Conservation (phyloP, 2,888 invertebrate genomes). For the Mayetiola destructor region DNA sequence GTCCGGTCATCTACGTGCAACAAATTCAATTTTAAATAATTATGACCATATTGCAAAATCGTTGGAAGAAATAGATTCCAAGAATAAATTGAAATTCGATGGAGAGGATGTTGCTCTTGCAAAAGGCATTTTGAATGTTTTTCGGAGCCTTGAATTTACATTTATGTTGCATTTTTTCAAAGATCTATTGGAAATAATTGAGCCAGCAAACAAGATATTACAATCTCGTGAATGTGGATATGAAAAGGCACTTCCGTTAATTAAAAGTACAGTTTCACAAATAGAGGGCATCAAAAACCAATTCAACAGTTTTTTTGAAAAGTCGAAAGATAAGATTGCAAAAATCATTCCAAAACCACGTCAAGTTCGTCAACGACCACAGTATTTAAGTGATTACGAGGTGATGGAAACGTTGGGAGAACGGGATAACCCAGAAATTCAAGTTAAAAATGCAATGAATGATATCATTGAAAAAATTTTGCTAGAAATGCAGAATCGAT, state of each 20-base stretch:
- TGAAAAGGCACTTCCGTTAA: neutral
- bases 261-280: neutral
- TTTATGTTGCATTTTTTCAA: neutral
- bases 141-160: neutral
- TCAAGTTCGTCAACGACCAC: neutral
- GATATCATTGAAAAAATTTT: neutral
- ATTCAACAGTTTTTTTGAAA: neutral
- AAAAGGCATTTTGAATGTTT: neutral
- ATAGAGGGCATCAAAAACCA: neutral
- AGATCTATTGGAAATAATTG: neutral
- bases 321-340: neutral
- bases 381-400: neutral
- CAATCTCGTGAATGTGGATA: neutral
- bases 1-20: neutral
- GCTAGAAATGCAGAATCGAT: neutral
- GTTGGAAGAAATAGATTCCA: neutral
- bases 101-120: neutral
- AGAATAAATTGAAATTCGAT: neutral
- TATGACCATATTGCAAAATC: neutral
- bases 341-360: neutral
- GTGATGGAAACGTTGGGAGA: neutral
- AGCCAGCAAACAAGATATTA: neutral
- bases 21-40: neutral
- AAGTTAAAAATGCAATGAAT: neutral
- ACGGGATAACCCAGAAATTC: neutral